Evolutionary conservation across 2,888 invertebrate genomes (phyloP), one percentile per base, ranked within the genome.

Genomic region (Nasonovia ribisnigri): DNA sequence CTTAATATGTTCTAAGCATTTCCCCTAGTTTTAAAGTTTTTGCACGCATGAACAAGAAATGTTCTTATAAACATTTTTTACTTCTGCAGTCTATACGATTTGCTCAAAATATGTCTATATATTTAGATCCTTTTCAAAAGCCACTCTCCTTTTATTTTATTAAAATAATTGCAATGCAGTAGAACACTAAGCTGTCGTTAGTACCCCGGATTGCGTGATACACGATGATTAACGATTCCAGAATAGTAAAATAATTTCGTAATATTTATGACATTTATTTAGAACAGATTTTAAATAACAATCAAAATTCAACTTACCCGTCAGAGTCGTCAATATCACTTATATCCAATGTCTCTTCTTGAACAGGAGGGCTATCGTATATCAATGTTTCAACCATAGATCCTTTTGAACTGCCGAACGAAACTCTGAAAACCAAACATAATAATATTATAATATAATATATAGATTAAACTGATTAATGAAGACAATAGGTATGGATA

Each of bases 371-470:
- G 95, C 97, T 98, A 96, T 98, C 98, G 67, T 98, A 98, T 95
- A 98, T 98, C 95, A 98, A 96, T 90, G 98, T 98, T 96, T 98
- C 98, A 95, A 98, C 98, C 98, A 98, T 98, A 92, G 98, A 98
- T 95, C 98, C 98, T 96, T 98, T 98, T 95, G 98, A 98, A 96
- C 98, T 98, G 95, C 98, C 98, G 96, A 98, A 98, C 91, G 98
- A 98, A 95, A 98, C 98, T 96, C 98, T 98, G 97, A 29, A 96
- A 96, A 94, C 92, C 67, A 92, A 94, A 88, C 90, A 94, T 93
- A 94, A 94, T 29, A 54, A 26, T 67, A 24, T 10, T 51, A 42
- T 11, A 29, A 24, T 11, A 16, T 51, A 51, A 51, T 51, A 90
- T 29, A 54, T 4, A 20, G 26, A 29, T 48, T 26, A 42, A 36